These are phyloP conservation scores for Xanthorhoe designata DNA, from an alignment of 2,888 invertebrate genomes.

Conservation along the genomic window DNA sequence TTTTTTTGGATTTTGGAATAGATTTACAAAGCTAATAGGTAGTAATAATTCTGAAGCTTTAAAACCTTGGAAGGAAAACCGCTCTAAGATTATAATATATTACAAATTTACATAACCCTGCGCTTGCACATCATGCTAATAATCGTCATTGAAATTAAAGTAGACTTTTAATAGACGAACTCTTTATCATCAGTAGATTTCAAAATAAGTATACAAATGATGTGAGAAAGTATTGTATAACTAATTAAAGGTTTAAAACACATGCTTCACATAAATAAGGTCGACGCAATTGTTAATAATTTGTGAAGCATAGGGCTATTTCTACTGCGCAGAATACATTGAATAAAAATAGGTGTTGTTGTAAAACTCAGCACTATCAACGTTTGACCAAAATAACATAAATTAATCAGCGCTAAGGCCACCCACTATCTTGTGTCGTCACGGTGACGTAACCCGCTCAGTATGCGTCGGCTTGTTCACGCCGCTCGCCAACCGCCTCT, in stretches of 20 bases:
- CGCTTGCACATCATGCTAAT: too few species aligned
- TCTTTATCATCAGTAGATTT: too few species aligned
- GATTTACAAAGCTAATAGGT: too few species aligned
- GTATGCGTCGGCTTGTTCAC: constrained; percentile 87
- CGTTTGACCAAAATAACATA: constrained; percentile 47
- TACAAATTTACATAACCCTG: too few species aligned
- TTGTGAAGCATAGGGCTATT: not conserved
- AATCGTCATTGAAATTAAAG: too few species aligned
- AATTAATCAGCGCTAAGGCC: constrained; percentile 56
- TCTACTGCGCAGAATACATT: not conserved
- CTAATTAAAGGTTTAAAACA: not conserved
- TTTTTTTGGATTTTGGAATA: too few species aligned
- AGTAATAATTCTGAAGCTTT: too few species aligned
- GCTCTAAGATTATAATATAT: too few species aligned
- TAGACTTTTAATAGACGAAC: too few species aligned
- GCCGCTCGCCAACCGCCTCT: constrained; percentile 94
- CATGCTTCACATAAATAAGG: not conserved
- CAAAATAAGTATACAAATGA: too few species aligned
- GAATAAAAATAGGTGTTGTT: constrained; percentile 11
- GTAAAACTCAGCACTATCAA: constrained; percentile 26
- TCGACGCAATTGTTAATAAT: not conserved
- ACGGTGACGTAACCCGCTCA: constrained; percentile 64
- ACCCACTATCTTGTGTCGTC: constrained; percentile 51
- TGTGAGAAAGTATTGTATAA: too few species aligned
- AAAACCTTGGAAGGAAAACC: too few species aligned